Evolutionary conservation across 2,113 vertebrate species (phyloP).

Genomic region (Pluvianellus socialis): DNA sequence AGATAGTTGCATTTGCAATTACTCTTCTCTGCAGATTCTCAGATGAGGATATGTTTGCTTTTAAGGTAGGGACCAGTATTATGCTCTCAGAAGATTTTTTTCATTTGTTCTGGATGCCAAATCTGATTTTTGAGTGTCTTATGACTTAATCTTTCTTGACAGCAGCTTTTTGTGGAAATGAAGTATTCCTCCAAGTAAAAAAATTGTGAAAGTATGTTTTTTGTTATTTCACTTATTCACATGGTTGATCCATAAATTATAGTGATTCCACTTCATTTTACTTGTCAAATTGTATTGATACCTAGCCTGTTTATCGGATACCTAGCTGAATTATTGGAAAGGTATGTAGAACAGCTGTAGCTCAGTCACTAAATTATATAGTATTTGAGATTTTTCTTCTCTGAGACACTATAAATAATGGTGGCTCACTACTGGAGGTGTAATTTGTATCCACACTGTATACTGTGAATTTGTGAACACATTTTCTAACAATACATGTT

Average conservation of each 20-base stretch:
- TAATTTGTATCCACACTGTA: background rate
- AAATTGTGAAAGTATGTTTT: background rate
- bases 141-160: background rate
- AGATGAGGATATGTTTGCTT: background rate
- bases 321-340: background rate
- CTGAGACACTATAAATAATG: background rate
- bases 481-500: background rate
- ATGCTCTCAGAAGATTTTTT: background rate
- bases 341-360: background rate
- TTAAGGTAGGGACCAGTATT: conserved; percentile 46
- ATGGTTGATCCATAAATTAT: background rate
- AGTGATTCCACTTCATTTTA: background rate
- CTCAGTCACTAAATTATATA: background rate
- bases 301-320: background rate
- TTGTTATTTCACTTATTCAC: background rate
- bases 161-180: background rate
- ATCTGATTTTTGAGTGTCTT: background rate
- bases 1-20: conserved; percentile 72
- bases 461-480: background rate
- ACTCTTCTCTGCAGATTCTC: conserved; percentile 66
- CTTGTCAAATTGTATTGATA: background rate
- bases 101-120: background rate
- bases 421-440: background rate
- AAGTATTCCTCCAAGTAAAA: background rate
- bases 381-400: background rate